Percentiles rank a stretch among this genome's conserved stretches.
phyloP scores from a whole-genome alignment of 2,113 vertebrate genomes.

The Stegostoma tigrinum region DNA sequence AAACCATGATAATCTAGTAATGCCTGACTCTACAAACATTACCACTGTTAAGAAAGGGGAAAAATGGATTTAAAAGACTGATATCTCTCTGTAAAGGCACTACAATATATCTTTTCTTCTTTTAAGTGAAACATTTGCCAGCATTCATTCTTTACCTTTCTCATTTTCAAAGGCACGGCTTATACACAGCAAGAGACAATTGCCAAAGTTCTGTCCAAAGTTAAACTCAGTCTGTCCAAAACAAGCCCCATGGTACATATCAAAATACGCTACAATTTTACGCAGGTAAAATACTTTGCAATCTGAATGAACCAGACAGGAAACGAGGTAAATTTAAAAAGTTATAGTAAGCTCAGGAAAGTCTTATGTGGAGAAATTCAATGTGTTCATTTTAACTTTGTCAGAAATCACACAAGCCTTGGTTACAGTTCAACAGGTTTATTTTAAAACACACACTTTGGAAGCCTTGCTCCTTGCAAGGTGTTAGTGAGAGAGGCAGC shows the following conservation, averaged over 20 bases:
- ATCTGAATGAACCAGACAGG: background rate
- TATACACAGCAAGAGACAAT: background rate
- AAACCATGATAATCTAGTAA: background rate
- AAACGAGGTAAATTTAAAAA: conserved; percentile 19
- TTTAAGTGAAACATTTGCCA: background rate
- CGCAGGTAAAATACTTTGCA: background rate
- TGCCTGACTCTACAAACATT: background rate
- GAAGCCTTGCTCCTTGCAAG: background rate
- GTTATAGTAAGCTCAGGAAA: background rate
- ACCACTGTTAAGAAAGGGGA: background rate
- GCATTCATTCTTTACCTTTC: background rate
- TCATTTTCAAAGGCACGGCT: background rate
- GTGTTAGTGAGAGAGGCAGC: too few species aligned
- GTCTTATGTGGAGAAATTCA: background rate
- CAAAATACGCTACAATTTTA: background rate
- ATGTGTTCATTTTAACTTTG: background rate
- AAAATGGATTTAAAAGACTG: background rate
- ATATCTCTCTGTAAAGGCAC: background rate
- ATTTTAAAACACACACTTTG: too few species aligned
- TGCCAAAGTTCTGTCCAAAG: background rate
- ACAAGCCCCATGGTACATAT: background rate
- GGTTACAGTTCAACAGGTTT: too few species aligned
- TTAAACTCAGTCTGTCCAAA: background rate
- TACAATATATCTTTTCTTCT: background rate
- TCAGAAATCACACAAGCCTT: too few species aligned